phyloP scores from a whole-genome alignment of 2,797 vertebrate genomes.

The Chaenodraco wilsoni region DNA sequence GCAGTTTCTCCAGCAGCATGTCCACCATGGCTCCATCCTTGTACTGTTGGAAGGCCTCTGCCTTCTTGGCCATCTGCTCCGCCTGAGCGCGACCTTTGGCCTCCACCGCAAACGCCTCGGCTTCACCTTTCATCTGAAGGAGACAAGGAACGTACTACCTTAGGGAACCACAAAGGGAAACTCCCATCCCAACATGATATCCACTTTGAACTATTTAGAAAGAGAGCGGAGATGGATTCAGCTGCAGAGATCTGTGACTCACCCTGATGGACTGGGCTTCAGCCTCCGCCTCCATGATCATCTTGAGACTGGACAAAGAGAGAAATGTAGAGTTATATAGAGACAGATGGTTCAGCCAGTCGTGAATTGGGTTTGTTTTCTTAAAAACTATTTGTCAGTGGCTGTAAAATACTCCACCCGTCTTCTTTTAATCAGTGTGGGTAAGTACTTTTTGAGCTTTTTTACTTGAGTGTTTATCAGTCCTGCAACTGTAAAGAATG shows the following conservation, averaged over 20 bases:
- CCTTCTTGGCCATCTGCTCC: conserved; percentile 92
- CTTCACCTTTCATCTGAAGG: conserved; percentile 89
- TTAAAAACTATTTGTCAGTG: no score
- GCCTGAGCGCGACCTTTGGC: conserved; percentile 90
- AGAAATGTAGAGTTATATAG: background rate
- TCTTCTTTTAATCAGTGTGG: no score
- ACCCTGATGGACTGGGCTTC: conserved; percentile 90
- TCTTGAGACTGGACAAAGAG: conserved; percentile 79
- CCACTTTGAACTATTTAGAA: background rate
- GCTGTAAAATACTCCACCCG: no score
- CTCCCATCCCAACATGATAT: background rate
- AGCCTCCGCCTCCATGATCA: conserved; percentile 92
- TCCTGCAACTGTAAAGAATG: no score
- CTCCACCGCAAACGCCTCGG: conserved; percentile 88
- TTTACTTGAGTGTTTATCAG: no score
- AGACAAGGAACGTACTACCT: background rate
- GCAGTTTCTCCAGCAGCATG: conserved; percentile 92
- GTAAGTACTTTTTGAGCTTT: no score
- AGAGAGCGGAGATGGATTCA: background rate
- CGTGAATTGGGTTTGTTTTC: no score
- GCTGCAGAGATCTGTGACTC: conserved; percentile 58
- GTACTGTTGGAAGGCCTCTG: conserved; percentile 90
- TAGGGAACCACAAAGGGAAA: background rate
- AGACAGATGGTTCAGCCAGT: background rate
- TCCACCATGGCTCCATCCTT: conserved; percentile 92